Conservation (phyloP, 2,888 invertebrate genomes). For the Hecatera dysodea region DNA sequence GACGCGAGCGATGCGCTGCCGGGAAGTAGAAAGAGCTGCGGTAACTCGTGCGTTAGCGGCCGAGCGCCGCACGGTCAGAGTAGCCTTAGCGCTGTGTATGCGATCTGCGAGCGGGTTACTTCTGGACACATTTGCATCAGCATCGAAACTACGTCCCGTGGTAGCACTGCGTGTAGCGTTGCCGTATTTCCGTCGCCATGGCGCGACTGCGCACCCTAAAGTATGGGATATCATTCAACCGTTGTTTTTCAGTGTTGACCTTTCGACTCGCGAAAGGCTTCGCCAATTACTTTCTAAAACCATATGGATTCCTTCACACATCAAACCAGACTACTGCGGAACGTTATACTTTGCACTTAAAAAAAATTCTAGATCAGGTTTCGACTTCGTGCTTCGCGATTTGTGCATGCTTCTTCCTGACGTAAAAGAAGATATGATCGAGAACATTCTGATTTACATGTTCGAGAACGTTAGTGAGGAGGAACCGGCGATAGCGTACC, state of each 20-base stretch:
- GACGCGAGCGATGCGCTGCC: constrained; percentile 72
- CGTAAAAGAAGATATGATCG: constrained; percentile 60
- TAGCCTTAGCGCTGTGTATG: constrained; percentile 70
- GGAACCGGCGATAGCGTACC: constrained; percentile 55
- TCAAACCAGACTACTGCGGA: constrained; percentile 73
- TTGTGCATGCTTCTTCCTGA: constrained; percentile 68
- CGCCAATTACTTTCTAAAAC: constrained; percentile 50
- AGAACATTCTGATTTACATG: constrained; percentile 58
- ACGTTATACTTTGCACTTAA: constrained; percentile 66
- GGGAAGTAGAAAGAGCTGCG: constrained; percentile 56
- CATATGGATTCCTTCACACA: constrained; percentile 65
- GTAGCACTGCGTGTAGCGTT: constrained; percentile 73
- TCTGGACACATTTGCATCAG: constrained; percentile 38
- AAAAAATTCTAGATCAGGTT: constrained; percentile 52
- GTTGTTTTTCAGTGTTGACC: constrained; percentile 67
- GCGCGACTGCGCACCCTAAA: constrained; percentile 56
- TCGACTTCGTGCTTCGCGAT: constrained; percentile 62
- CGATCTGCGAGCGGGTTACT: constrained; percentile 16
- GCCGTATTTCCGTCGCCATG: constrained; percentile 61
- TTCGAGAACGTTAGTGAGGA: constrained; percentile 40
- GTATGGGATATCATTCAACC: constrained; percentile 77
- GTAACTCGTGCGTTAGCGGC: constrained; percentile 66
- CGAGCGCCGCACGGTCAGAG: constrained; percentile 70
- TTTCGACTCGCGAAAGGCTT: constrained; percentile 51
- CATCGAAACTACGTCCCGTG: constrained; percentile 37